Evolutionary conservation across 2,113 vertebrate genomes (phyloP).

Genomic region (Bujurquina vittata): DNA sequence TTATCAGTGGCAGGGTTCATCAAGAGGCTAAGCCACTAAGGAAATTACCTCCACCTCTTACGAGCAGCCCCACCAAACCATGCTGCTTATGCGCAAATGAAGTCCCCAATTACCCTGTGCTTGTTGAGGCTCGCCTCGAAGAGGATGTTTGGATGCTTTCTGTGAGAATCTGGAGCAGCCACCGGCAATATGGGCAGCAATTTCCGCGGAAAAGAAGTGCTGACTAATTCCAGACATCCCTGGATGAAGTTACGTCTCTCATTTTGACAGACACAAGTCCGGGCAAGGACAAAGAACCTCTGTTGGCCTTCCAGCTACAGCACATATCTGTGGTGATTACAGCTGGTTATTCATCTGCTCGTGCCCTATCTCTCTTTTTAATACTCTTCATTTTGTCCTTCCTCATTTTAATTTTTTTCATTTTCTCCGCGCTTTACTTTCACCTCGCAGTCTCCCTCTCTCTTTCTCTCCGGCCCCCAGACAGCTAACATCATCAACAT

Average conservation of each 20-base stretch:
- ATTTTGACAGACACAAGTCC: constrained; percentile 35
- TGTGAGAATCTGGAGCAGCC: neutral
- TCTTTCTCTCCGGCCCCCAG: constrained; percentile 26
- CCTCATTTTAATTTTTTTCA: constrained; percentile 56
- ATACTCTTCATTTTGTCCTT: constrained; percentile 45
- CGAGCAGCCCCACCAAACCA: neutral
- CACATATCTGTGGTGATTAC: constrained; percentile 44
- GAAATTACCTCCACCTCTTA: constrained; percentile 7
- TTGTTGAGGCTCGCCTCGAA: neutral
- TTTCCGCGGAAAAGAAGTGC: constrained; percentile 30
- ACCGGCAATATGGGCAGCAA: constrained; percentile 8
- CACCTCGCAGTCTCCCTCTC: constrained; percentile 5
- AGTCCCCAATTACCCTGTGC: constrained; percentile 15
- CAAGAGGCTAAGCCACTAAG: constrained; percentile 29
- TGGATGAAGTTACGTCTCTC: constrained; percentile 34
- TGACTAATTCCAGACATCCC: constrained; percentile 48
- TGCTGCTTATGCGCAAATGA: constrained; percentile 20
- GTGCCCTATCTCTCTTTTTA: constrained; percentile 27
- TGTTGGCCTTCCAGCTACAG: constrained; percentile 10
- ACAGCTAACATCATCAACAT: constrained; percentile 71
- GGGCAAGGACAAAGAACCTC: constrained; percentile 41
- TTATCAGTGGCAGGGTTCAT: neutral
- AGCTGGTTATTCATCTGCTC: constrained; percentile 20
- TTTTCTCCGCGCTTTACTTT: constrained; percentile 31
- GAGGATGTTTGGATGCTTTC: neutral